Base-by-base conservation (phyloP, 2,797 vertebrate species). In the Perodicticus potto region DNA sequence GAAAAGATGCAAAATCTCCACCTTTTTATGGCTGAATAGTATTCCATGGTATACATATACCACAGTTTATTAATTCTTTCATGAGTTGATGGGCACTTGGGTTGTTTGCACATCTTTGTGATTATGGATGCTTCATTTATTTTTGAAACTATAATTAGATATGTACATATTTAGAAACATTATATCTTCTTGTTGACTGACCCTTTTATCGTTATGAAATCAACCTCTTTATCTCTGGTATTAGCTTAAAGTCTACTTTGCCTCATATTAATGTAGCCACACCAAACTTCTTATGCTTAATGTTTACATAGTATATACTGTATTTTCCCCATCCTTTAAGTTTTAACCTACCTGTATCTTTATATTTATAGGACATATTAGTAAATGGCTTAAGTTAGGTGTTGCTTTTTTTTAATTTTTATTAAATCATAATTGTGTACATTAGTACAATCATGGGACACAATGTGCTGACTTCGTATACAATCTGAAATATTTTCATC, bases 321-420 rank as follows among this genome's bases (percentile, higher is more conserved):
- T 49, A 3, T 84, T 73, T 80, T 53, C 70, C 37, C 37, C 10
- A 45, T 63, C 1, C 27, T 89, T 78, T 89, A 80, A 85, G 17
- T 84, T 89, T 89, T 29, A 88, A 63, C 49, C 37, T 74, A 29
- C 78, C 40, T 81, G 8, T 67, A 16, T 83, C 27, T 84, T 76
- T 72, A 70, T 73, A 65, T 37, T 81, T 92, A 84, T 84, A 67
- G 43, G 29, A 78, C 59, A 67, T 69, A 76, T 76, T 83, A 88
- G 2, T 45, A 76, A 84, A 55, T 78, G 27, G 27, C 34, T 89
- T 82, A 57, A 83, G 27, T 55, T 83, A 16, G 53, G 9, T 77
- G 27, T 49, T n/a, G n/a, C n/a, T n/a, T n/a, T n/a, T n/a, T n/a
- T n/a, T n/a, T n/a, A n/a, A n/a, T n/a, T n/a, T n/a, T n/a, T n/a